Evolutionary conservation across 2,888 invertebrate species (phyloP).

Genomic region (Autographa gamma): DNA sequence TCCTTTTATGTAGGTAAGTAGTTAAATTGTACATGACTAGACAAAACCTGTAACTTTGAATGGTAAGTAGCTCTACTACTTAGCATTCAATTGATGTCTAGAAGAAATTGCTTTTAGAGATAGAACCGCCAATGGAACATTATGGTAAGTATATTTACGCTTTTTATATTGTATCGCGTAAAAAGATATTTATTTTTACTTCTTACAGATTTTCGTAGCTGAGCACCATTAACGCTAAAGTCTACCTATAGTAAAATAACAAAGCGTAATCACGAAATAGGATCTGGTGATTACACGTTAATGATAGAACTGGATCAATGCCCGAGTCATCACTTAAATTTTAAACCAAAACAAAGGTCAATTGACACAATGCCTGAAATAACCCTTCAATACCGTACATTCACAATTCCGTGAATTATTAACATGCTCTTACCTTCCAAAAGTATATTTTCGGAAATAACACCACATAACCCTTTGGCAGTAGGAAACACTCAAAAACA

Average conservation of each 20-base stretch:
- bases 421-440: neutral
- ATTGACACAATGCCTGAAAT: conserved; percentile 16
- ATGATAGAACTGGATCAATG: conserved; percentile 26
- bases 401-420: neutral
- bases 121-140: neutral
- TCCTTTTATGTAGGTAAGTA: no score
- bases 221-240: neutral
- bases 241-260: conserved; percentile 9
- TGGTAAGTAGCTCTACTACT: neutral
- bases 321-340: conserved; percentile 12
- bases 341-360: conserved; percentile 17
- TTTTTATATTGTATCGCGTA: neutral
- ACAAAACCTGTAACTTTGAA: no score
- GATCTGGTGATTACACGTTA: conserved; percentile 26
- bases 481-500: conserved; percentile 39
- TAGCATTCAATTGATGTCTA: neutral
- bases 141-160: neutral
- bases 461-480: conserved; percentile 25
- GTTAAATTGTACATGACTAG: no score
- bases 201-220: neutral
- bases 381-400: conserved; percentile 10
- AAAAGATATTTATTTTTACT: neutral
- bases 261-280: conserved; percentile 19
- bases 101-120: neutral
- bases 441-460: conserved; percentile 17